phyloP scores from a whole-genome alignment of 2,797 vertebrate genomes.

The Gymnothorax reevesii region DNA sequence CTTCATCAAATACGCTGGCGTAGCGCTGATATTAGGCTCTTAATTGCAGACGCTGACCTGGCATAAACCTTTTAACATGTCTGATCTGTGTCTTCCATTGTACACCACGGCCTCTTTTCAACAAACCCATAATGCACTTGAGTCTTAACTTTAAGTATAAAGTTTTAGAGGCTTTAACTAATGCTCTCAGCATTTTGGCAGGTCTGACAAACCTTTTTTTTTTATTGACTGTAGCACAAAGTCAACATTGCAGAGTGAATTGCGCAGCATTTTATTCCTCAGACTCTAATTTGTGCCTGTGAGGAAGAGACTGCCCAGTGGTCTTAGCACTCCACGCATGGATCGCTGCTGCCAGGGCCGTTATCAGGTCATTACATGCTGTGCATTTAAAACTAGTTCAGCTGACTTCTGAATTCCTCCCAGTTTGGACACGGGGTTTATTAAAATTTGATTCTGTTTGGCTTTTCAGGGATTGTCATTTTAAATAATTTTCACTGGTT shows the following conservation, averaged over 20 bases:
- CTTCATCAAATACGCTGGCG: slow-evolving; percentile 38
- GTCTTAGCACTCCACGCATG: background rate
- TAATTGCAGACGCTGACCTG: slow-evolving; percentile 28
- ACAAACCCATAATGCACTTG: background rate
- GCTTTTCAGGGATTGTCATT: slow-evolving; percentile 20
- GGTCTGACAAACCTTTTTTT: background rate
- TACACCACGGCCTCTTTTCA: background rate
- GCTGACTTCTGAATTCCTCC: background rate
- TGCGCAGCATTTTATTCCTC: background rate
- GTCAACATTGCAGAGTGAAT: background rate
- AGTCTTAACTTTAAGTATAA: background rate
- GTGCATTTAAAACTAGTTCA: slow-evolving; percentile 3
- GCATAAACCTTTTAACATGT: slow-evolving; percentile 9
- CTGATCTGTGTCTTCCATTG: background rate
- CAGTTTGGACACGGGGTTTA: slow-evolving; percentile 7
- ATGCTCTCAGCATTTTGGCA: background rate
- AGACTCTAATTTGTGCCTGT: background rate
- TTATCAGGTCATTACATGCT: slow-evolving; percentile 7
- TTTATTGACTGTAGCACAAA: background rate
- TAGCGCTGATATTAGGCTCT: slow-evolving; percentile 36
- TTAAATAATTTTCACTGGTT: background rate
- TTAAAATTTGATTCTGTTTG: slow-evolving; percentile 7
- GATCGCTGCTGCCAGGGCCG: background rate
- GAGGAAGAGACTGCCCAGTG: background rate
- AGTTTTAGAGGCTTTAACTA: background rate